phyloP scores from a whole-genome alignment of 2,888 invertebrate genomes.

The Zygogramma bicolorata region DNA sequence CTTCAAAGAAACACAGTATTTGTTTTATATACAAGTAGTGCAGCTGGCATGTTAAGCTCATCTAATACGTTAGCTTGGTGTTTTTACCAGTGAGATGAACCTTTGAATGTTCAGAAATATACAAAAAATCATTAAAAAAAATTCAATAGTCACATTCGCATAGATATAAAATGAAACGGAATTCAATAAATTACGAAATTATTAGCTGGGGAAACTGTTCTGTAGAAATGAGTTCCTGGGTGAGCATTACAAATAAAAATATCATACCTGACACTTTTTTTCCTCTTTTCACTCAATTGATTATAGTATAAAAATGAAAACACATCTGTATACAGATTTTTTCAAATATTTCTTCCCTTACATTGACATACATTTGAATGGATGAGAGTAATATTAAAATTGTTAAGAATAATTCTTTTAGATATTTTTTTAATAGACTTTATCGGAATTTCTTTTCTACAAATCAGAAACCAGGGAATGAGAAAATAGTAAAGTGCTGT shows the following conservation, averaged over 20 bases:
- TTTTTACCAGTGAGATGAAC: conserved; percentile 65
- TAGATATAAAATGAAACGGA: conserved; percentile 12
- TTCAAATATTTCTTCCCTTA: too few species aligned
- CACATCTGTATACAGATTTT: too few species aligned
- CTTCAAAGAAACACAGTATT: conserved; percentile 45
- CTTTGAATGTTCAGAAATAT: conserved; percentile 59
- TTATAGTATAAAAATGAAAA: too few species aligned
- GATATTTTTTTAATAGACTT: too few species aligned
- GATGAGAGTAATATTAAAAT: too few species aligned
- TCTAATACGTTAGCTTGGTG: conserved; percentile 63
- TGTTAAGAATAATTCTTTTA: too few species aligned
- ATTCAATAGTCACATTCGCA: conserved; percentile 24
- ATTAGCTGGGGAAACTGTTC: conserved; percentile 46
- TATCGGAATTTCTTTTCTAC: too few species aligned
- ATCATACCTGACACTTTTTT: too few species aligned
- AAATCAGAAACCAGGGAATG: too few species aligned
- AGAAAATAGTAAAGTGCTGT: too few species aligned
- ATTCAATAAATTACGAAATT: conserved; percentile 28
- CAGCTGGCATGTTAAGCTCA: conserved; percentile 62
- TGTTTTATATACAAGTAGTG: conserved; percentile 51
- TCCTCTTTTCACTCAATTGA: too few species aligned
- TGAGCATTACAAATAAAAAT: not conserved
- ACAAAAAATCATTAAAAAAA: conserved; percentile 47
- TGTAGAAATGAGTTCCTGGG: conserved; percentile 27
- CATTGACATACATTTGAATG: too few species aligned